Percentiles rank a stretch among this genome's conserved stretches.
Evolutionary conservation across 2,888 invertebrate genomes (phyloP).

Genomic region (Muscina levida): DNA sequence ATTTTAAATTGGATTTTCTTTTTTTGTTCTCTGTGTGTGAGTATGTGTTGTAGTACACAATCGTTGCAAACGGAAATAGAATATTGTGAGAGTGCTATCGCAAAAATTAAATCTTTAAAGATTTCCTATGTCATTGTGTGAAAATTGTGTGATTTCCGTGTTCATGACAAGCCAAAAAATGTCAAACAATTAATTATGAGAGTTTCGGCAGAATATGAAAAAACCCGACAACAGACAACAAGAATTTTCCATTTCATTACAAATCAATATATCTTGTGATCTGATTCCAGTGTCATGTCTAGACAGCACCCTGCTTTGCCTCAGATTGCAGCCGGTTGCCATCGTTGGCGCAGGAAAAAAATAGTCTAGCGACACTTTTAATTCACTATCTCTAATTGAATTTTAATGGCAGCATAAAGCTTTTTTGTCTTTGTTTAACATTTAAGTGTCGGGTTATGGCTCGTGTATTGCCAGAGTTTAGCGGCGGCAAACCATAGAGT

Average conservation of each 20-base stretch:
- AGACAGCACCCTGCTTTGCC: conserved; percentile 46
- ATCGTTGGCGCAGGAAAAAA: not conserved
- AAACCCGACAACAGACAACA: conserved; percentile 17
- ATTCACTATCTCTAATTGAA: conserved; percentile 59
- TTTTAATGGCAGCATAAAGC: conserved; percentile 63
- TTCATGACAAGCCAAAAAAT: conserved; percentile 11
- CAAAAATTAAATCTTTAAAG: conserved; percentile 19
- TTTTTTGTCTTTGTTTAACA: conserved; percentile 37
- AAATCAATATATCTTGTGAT: conserved; percentile 60
- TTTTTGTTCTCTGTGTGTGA: too few species aligned
- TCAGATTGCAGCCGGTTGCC: too few species aligned
- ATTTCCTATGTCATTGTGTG: conserved; percentile 4
- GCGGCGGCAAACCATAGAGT: conserved; percentile 50
- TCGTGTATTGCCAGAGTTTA: not conserved
- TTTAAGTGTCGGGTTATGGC: conserved; percentile 40
- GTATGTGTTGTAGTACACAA: not conserved
- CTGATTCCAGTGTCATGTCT: conserved; percentile 48
- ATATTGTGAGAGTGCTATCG: conserved; percentile 12
- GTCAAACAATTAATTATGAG: conserved; percentile 55
- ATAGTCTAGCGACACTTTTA: conserved; percentile 28
- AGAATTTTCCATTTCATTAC: conserved; percentile 64
- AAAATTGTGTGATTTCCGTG: conserved; percentile 28
- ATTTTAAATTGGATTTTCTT: conserved; percentile 57
- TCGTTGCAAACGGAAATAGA: not conserved
- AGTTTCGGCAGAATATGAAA: conserved; percentile 24